Evolutionary conservation across 1,140 invertebrate genomes (phyloP), one percentile per base, ranked within the genome.

Genomic region (Drosophila saltans): DNA sequence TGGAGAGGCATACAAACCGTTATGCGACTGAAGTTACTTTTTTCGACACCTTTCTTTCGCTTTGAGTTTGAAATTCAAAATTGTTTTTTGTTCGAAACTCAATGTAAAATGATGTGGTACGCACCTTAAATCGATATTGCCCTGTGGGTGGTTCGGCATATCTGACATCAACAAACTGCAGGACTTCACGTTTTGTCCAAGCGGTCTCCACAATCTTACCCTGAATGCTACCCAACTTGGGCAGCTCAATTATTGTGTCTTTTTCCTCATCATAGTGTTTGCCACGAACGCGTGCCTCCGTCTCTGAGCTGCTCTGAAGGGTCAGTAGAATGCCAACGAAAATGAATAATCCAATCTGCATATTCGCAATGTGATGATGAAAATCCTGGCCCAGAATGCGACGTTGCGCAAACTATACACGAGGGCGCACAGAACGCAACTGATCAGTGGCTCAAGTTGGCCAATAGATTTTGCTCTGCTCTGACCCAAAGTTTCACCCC

Each of bases 81-180:
- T 16, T 16, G 16, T 16, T 16, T 16, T 16, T 16, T 16, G 28
- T 2, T 2, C 2, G 33, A 36, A 36, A 36, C 1, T 11, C 1
- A 24, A 9, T 30, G 24, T 11, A 41, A 21, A 24, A 3, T 36
- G 2, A 30, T 30, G 28, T 36, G 33, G 4, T 11, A 16, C 55
- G 5, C 64, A 92, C 92, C 84, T 92, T 92, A 39, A 92, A 92
- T 0, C 92, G 76, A 70, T 85, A 61, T 11, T 84, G 62, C 26
- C 92, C 92, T 5, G 84, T 91, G 0, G 92, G 91, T 5, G 92
- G 79, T 36, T 92, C 84, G 3, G 85, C 92, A 62, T 92, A 92
- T 83, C 80, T 67, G 1, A 92, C 69, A 78, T 91, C 84, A 5
- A 91, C 81, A 74, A 92, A 92, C 66, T 92, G 88, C 36, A 91